Conservation (phyloP, 2,113 vertebrate genomes). For the Melanostigma gelatinosum region DNA sequence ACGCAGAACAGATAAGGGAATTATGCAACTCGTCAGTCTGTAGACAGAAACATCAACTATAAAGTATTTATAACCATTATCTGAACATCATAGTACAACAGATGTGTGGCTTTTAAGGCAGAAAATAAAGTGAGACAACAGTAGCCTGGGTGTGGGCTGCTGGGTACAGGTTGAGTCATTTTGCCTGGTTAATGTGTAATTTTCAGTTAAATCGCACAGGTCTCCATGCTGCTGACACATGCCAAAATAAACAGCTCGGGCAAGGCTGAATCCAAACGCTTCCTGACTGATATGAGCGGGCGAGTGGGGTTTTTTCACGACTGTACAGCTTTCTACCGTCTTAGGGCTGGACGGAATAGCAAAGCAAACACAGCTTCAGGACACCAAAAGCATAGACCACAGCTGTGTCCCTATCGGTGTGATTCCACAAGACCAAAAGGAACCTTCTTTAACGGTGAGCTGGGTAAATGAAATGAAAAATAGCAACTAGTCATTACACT, state of each 20-base stretch:
- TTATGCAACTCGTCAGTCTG: background rate
- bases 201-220: slow-evolving; percentile 43
- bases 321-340: background rate
- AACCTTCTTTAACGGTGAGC: background rate
- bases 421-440: background rate
- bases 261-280: slow-evolving; percentile 19
- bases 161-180: slow-evolving; percentile 10
- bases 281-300: slow-evolving; percentile 21
- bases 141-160: background rate
- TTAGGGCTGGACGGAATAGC: background rate
- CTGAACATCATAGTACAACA: slow-evolving; percentile 2
- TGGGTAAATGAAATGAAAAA: slow-evolving; percentile 34
- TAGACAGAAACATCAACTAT: background rate
- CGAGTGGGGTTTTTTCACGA: slow-evolving; percentile 11
- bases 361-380: slow-evolving; percentile 5
- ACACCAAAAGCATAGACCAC: background rate
- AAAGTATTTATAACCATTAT: slow-evolving; percentile 4
- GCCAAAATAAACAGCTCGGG: slow-evolving; percentile 54
- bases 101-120: slow-evolving; percentile 12
- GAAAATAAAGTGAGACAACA: background rate
- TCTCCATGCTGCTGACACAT: slow-evolving; percentile 14
- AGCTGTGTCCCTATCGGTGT: background rate
- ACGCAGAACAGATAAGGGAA: slow-evolving; percentile 5
- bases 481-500: slow-evolving; percentile 58
- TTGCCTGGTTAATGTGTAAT: slow-evolving; percentile 59